These are phyloP conservation scores for Scomber japonicus DNA, from an alignment of 2,113 vertebrate species.

Conservation along the genomic window DNA sequence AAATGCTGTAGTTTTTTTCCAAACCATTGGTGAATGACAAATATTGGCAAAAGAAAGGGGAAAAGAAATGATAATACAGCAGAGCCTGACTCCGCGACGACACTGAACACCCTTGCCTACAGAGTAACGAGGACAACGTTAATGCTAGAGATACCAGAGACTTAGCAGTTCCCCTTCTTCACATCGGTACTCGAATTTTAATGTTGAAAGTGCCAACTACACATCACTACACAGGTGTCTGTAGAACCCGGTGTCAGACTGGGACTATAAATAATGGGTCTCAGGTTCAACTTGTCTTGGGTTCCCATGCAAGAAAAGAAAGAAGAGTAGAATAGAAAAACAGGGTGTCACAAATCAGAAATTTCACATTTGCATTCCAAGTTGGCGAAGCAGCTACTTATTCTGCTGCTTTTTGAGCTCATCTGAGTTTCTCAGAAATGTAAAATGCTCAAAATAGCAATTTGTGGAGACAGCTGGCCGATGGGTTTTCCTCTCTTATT, in stretches of 20 bases:
- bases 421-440: too few species aligned
- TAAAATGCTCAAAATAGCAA: background rate
- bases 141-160: background rate
- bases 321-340: background rate
- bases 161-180: slow-evolving; percentile 18
- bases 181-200: slow-evolving; percentile 20
- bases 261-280: slow-evolving; percentile 49
- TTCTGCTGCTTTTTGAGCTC: too few species aligned
- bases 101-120: background rate
- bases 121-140: slow-evolving; percentile 24
- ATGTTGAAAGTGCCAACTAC: slow-evolving; percentile 71
- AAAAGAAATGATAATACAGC: background rate
- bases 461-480: background rate
- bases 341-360: background rate
- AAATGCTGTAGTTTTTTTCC: background rate
- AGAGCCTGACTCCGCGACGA: background rate
- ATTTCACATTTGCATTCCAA: slow-evolving; percentile 42
- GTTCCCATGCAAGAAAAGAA: background rate
- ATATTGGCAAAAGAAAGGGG: background rate
- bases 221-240: slow-evolving; percentile 6
- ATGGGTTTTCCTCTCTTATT: slow-evolving; percentile 17
- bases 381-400: background rate
- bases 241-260: slow-evolving; percentile 19
- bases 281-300: slow-evolving; percentile 20
- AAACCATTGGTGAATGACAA: background rate